Evolutionary conservation across 2,797 vertebrate genomes (phyloP), one percentile per base, ranked within the genome.

Genomic region (Anomalospiza imberbis): DNA sequence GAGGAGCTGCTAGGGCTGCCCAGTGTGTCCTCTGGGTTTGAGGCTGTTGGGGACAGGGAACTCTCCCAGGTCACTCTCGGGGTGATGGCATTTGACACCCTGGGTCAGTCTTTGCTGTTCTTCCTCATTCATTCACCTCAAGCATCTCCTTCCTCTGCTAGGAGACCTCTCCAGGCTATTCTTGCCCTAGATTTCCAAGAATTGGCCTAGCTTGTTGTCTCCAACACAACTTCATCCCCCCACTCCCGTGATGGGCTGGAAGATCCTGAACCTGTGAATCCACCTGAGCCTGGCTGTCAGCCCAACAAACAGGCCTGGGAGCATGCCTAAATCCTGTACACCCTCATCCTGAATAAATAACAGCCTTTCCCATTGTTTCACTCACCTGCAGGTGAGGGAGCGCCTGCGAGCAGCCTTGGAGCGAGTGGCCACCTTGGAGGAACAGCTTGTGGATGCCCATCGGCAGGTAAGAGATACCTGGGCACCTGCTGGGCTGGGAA

Each of bases 351-450:
- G 0, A 44, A 12, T 55, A 14, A 48, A 22, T 54, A 54, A 45
- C 12, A 21, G 24, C 62, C 32, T 91, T 89, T 90, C 28, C 61
- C 6, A 0, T 71, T 79, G 11, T 82, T n/a, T 86, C 60, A 22
- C 34, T 3, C 31, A 2, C 19, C 82, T 55, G 60, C 97, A 99
- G 99, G 99, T 99, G 85, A 98, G 99, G 89, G 99, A 99, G 95
- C 98, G 99, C 80, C 97, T 99, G 86, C 98, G 99, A 86, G 98
- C 99, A 72, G 98, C 99, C 45, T 97, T 99, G 75, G 99, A 99
- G 97, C 98, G 99, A 90, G 99, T 99, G 70, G 97, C 98, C 55
- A 98, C 98, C 67, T 96, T 99, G 97, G 99, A 99, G 96, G 99
- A 99, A 95, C 99, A 99, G 96, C 97, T 99, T 5, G 96, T 98